Base-by-base conservation (phyloP, 2,113 vertebrate species). In the Takifugu flavidus region DNA sequence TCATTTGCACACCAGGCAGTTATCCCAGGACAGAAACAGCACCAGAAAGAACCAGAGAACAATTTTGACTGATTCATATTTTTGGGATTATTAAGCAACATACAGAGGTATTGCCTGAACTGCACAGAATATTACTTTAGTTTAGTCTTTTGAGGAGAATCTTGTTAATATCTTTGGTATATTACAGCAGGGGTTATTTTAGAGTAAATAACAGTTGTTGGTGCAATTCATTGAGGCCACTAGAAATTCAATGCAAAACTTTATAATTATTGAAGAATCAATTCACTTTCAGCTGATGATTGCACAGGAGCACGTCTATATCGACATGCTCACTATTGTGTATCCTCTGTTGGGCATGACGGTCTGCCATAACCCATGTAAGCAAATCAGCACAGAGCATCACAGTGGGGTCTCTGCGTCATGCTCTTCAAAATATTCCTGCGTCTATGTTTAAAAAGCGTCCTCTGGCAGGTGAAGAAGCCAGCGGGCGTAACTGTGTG, bases 401-500 rank as follows among this genome's bases (percentile, higher is more conserved):
- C 67, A 72, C 80, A 74, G 78, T 43, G 6, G 72, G 72, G 65
- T 74, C 49, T 66, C 56, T 72, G 59, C 61, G 50, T 62, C 54
- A 56, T 65, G 76, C 61, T 60, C 67, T 65, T 78, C 44, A 77
- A 67, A 80, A 75, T 73, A 65, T 71, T 25, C 28, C 42, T 59
- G 49, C 54, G n/a, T 77, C 39, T 77, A 46, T 63, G 11, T 73
- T 59, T 72, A 50, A 70, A 62, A 72, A 42, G 29, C 56, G 65
- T 56, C 26, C 55, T 34, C 47, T 45, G 53, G 73, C 64, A 56
- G 26, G 76, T 42, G 57, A 54, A 80, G 68, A 75, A 45, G 55
- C 66, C 84, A 79, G 81, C 80, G 76, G 76, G 66, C 66, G 65
- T 74, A 63, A 49, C 54, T 59, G 63, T 75, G 61, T 85, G 78